phyloP scores from a whole-genome alignment of 2,888 invertebrate species.

The Phyllotreta striolata region DNA sequence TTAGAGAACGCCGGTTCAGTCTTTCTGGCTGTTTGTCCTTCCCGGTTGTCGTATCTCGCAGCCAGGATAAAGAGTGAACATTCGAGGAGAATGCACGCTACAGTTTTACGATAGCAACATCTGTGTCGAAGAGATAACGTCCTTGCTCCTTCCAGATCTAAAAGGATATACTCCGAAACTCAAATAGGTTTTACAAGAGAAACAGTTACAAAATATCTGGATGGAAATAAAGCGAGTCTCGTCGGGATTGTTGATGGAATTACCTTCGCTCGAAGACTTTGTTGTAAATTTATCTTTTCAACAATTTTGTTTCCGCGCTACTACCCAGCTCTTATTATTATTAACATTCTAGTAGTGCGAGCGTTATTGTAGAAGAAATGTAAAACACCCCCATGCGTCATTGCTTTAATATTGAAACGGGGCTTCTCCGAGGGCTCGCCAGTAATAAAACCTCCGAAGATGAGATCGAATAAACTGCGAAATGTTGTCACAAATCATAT shows the following conservation, averaged over 20 bases:
- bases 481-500: slow-evolving; percentile 60
- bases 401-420: slow-evolving; percentile 12
- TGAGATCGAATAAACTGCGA: slow-evolving; percentile 50
- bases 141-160: slow-evolving; percentile 36
- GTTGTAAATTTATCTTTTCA: slow-evolving; percentile 3
- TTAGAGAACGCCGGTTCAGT: slow-evolving; percentile 14
- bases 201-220: slow-evolving; percentile 34
- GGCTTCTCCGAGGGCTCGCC: slow-evolving; percentile 6
- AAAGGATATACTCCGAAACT: slow-evolving; percentile 36
- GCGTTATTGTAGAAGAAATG: no score
- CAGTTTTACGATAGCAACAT: slow-evolving; percentile 46
- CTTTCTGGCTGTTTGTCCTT: slow-evolving; percentile 29
- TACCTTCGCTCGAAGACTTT: slow-evolving; percentile 21
- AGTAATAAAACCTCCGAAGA: slow-evolving; percentile 31
- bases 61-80: slow-evolving; percentile 42
- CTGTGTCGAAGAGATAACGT: slow-evolving; percentile 46
- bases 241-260: slow-evolving; percentile 28
- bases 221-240: slow-evolving; percentile 28
- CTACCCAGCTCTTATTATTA: no score
- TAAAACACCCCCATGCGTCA: neutral
- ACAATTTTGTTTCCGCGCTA: no score
- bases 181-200: slow-evolving; percentile 34
- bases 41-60: slow-evolving; percentile 19
- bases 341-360: no score
- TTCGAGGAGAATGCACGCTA: slow-evolving; percentile 43